Evolutionary conservation across 2,797 vertebrate genomes (phyloP).

Genomic region (Cynopterus sphinx): DNA sequence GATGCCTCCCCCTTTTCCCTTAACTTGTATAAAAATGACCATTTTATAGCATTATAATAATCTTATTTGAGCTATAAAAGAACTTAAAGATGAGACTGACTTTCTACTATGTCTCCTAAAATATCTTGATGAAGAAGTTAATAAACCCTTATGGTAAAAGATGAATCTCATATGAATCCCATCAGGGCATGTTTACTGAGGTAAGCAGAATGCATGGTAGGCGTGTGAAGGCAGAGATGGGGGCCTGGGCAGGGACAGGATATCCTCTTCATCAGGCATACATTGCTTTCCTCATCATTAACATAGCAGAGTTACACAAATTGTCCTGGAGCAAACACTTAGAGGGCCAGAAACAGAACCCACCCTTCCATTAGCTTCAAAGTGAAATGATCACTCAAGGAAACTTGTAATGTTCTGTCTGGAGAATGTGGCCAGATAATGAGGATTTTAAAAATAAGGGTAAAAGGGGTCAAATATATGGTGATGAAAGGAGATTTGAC

Average conservation of each 20-base stretch:
- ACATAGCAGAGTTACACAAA: background rate
- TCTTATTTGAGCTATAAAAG: background rate
- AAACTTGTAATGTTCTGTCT: constrained; percentile 70
- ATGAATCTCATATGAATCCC: constrained; percentile 65
- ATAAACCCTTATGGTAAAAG: constrained; percentile 48
- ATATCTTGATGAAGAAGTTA: constrained; percentile 25
- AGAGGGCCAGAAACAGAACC: constrained; percentile 52
- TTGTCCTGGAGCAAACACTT: constrained; percentile 54
- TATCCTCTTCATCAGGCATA: constrained; percentile 84
- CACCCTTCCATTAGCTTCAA: constrained; percentile 74
- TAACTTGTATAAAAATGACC: background rate
- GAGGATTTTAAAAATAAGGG: background rate
- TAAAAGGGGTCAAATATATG: too few species aligned
- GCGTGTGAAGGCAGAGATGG: constrained; percentile 3
- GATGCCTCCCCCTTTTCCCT: background rate
- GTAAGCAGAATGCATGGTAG: constrained; percentile 73
- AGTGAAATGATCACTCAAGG: constrained; percentile 58
- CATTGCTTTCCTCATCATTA: constrained; percentile 60
- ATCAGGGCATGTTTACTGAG: constrained; percentile 65
- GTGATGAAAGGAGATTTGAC: too few species aligned
- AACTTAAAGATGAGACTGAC: background rate
- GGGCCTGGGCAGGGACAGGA: constrained; percentile 84
- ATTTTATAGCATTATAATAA: background rate
- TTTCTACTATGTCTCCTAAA: background rate
- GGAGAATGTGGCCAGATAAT: constrained; percentile 57